A percentile compares a stretch with the other conserved stretches of the same genome.
phyloP scores from a whole-genome alignment of 2,888 invertebrate genomes.

The Aelia acuminata region DNA sequence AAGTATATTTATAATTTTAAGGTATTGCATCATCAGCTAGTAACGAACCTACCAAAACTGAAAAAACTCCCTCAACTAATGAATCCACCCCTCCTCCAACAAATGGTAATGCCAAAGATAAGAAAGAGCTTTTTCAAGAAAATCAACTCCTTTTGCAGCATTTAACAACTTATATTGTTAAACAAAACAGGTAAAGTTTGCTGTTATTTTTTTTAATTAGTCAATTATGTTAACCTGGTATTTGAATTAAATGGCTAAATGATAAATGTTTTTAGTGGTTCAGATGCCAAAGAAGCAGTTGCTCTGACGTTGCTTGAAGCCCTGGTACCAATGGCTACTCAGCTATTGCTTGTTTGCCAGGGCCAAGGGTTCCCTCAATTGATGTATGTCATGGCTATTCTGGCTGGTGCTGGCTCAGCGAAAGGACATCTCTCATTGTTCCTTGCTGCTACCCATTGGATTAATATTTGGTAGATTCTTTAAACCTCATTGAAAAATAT shows the following conservation, averaged over 20 bases:
- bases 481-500: neutral
- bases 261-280: constrained; percentile 61
- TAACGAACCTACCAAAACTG: constrained; percentile 56
- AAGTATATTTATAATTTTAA: neutral
- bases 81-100: constrained; percentile 58
- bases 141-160: constrained; percentile 80
- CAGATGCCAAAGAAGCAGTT: constrained; percentile 72
- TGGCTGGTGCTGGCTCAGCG: constrained; percentile 89
- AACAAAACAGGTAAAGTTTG: constrained; percentile 72
- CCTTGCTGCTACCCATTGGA: constrained; percentile 85
- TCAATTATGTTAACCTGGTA: neutral
- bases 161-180: constrained; percentile 81
- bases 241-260: neutral
- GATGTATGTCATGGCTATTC: constrained; percentile 82
- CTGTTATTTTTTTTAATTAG: neutral
- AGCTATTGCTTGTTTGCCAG: constrained; percentile 75
- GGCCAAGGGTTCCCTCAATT: constrained; percentile 84
- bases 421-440: constrained; percentile 86
- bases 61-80: constrained; percentile 60
- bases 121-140: constrained; percentile 72
- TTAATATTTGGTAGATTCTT: constrained; percentile 77
- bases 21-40: constrained; percentile 60
- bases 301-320: constrained; percentile 79
- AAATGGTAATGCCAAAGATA: constrained; percentile 50
- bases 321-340: constrained; percentile 80